These are phyloP conservation scores for Pristionchus fissidentatus DNA, from an alignment of 2,888 invertebrate genomes.

Conservation along the genomic window DNA sequence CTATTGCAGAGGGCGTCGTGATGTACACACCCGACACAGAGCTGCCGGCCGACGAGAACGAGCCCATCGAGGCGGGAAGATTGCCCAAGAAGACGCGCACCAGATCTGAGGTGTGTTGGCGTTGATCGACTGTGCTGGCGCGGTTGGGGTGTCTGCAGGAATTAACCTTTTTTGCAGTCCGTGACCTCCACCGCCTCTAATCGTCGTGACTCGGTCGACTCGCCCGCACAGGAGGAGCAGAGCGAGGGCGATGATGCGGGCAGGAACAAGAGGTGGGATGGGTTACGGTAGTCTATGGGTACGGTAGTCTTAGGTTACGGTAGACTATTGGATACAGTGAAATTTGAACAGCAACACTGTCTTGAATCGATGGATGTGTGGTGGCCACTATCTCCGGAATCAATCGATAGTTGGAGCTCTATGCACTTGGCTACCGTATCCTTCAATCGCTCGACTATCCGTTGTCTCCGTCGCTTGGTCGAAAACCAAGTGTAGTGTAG, in stretches of 20 bases:
- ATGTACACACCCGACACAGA: conserved; percentile 46
- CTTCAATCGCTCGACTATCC: no score
- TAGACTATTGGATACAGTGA: no score
- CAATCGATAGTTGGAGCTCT: no score
- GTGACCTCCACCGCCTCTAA: conserved; percentile 12
- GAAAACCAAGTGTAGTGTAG: no score
- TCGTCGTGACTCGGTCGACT: not conserved
- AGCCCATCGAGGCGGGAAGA: conserved; percentile 48
- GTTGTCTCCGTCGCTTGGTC: no score
- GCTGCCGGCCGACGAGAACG: conserved; percentile 41
- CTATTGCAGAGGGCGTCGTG: conserved; percentile 5
- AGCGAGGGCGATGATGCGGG: conserved; percentile 36
- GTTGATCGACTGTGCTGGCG: no score
- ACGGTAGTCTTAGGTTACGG: not conserved
- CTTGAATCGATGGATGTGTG: no score
- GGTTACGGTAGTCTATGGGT: no score
- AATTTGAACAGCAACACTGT: no score
- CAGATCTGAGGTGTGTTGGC: conserved; percentile 36
- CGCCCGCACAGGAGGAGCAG: not conserved
- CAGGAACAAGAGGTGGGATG: conserved; percentile 15
- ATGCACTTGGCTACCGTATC: no score
- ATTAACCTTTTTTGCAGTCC: not conserved
- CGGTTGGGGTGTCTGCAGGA: not conserved
- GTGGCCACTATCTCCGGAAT: no score
- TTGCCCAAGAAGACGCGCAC: conserved; percentile 38